A percentile compares a stretch with the other conserved stretches of the same genome.
These are phyloP conservation scores for Xenopus laevis DNA, from an alignment of 2,113 vertebrate genomes.

Conservation along the genomic window DNA sequence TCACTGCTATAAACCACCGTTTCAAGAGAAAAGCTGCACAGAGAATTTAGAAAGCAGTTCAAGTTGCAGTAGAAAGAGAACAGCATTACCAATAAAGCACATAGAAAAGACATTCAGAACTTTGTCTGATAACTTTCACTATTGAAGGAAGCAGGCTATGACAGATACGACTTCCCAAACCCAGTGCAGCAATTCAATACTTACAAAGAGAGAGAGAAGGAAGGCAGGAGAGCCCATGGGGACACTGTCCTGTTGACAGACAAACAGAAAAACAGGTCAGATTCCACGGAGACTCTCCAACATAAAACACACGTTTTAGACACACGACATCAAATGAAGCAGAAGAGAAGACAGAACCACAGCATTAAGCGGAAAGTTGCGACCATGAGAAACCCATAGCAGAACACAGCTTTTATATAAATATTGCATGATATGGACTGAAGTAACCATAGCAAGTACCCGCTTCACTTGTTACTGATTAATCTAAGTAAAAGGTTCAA, in stretches of 20 bases:
- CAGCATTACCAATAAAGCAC: neutral
- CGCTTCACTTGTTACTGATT: no score
- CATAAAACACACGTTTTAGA: slow-evolving; percentile 56
- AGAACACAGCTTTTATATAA: neutral
- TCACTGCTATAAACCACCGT: no score
- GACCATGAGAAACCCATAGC: neutral
- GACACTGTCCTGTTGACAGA: slow-evolving; percentile 99
- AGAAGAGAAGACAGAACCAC: slow-evolving; percentile 22
- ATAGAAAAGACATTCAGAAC: neutral
- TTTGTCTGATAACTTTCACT: slow-evolving; percentile 8
- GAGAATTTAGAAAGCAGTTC: no score
- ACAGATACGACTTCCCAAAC: slow-evolving; percentile 43
- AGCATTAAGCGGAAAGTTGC: neutral
- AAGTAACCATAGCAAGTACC: no score
- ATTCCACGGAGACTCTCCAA: slow-evolving; percentile 61
- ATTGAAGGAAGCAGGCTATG: neutral
- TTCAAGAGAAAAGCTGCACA: no score
- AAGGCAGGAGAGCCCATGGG: slow-evolving; percentile 99
- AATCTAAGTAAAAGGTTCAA: no score
- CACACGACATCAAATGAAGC: slow-evolving; percentile 54
- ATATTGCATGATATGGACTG: no score
- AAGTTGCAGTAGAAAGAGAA: neutral
- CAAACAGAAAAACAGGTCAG: slow-evolving; percentile 83
- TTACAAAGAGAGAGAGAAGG: slow-evolving; percentile 99
- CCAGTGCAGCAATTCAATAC: slow-evolving; percentile 81